Percentiles rank a stretch among this genome's conserved stretches.
phyloP scores from a whole-genome alignment of 2,797 vertebrate species.

The Channa striata region DNA sequence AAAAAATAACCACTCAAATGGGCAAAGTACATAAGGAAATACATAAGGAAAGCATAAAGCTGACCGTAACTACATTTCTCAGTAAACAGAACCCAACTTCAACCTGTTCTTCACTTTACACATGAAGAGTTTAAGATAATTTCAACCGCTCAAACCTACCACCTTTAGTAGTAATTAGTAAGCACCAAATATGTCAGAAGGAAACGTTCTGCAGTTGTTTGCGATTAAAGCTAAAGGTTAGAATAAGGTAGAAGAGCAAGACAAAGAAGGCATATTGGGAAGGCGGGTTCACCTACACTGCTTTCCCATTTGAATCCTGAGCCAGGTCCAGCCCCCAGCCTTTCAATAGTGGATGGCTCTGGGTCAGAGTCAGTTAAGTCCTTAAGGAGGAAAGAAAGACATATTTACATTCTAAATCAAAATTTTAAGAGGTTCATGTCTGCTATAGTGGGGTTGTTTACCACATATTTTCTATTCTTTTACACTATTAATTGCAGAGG shows the following conservation, averaged over 20 bases:
- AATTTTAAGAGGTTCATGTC: slow-evolving; percentile 16
- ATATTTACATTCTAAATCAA: slow-evolving; percentile 75
- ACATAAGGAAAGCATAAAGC: not conserved
- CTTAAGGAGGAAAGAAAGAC: slow-evolving; percentile 85
- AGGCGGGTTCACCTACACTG: slow-evolving; percentile 85
- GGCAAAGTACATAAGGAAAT: too few species aligned
- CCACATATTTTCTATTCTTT: too few species aligned
- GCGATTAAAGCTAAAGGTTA: slow-evolving; percentile 67
- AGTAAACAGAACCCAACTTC: not conserved
- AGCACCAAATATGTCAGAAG: slow-evolving; percentile 69
- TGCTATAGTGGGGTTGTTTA: not conserved
- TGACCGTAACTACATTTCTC: not conserved
- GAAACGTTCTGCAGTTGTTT: slow-evolving; percentile 66
- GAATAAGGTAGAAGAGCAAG: slow-evolving; percentile 69
- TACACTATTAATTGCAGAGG: too few species aligned
- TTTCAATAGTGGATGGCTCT: slow-evolving; percentile 95
- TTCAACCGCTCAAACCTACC: slow-evolving; percentile 37
- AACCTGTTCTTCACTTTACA: not conserved
- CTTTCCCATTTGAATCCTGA: slow-evolving; percentile 97
- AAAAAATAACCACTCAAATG: not conserved
- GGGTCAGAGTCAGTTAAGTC: slow-evolving; percentile 96
- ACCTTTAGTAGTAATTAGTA: slow-evolving; percentile 43
- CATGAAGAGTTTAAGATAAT: slow-evolving; percentile 40
- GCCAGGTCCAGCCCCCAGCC: slow-evolving; percentile 92
- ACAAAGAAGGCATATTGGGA: slow-evolving; percentile 66